Evolutionary conservation across 2,888 invertebrate genomes (phyloP).

Genomic region (Lasioglossum calceatum): DNA sequence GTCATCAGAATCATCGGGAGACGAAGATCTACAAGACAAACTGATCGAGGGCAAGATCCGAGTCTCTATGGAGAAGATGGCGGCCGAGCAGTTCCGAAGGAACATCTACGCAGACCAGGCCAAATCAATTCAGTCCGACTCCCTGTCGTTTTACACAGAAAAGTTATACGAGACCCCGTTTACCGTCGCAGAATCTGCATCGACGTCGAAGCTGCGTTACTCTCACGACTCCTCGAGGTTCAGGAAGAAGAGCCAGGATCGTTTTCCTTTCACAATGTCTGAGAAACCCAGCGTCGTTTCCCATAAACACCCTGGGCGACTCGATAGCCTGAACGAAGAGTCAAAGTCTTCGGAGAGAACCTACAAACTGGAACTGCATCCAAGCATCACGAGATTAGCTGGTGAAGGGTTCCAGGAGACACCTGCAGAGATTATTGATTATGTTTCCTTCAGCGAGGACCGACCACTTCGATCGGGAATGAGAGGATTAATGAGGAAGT

Average conservation of each 20-base stretch:
- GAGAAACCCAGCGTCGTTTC: slow-evolving; percentile 64
- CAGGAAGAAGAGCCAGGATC: slow-evolving; percentile 69
- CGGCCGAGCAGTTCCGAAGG: slow-evolving; percentile 50
- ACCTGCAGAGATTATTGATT: slow-evolving; percentile 59
- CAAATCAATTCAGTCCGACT: slow-evolving; percentile 39
- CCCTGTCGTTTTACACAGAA: neutral
- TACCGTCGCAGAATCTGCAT: slow-evolving; percentile 27
- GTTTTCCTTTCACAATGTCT: slow-evolving; percentile 76
- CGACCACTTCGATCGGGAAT: slow-evolving; percentile 46
- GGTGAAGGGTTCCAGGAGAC: slow-evolving; percentile 57
- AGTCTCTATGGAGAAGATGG: slow-evolving; percentile 47
- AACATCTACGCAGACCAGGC: slow-evolving; percentile 27
- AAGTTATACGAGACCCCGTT: slow-evolving; percentile 28
- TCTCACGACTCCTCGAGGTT: slow-evolving; percentile 41
- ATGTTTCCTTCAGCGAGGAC: slow-evolving; percentile 42
- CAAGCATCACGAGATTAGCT: slow-evolving; percentile 69
- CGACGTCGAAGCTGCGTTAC: slow-evolving; percentile 48
- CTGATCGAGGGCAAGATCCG: slow-evolving; percentile 18
- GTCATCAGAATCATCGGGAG: neutral
- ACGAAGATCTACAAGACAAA: neutral
- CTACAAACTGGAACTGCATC: slow-evolving; percentile 64
- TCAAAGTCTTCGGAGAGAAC: slow-evolving; percentile 30
- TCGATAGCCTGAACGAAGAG: slow-evolving; percentile 16
- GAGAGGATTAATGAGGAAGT: slow-evolving; percentile 62
- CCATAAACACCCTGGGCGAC: slow-evolving; percentile 25